Base-by-base conservation (phyloP, 2,888 invertebrate species). In the Acrocera orbiculus region DNA sequence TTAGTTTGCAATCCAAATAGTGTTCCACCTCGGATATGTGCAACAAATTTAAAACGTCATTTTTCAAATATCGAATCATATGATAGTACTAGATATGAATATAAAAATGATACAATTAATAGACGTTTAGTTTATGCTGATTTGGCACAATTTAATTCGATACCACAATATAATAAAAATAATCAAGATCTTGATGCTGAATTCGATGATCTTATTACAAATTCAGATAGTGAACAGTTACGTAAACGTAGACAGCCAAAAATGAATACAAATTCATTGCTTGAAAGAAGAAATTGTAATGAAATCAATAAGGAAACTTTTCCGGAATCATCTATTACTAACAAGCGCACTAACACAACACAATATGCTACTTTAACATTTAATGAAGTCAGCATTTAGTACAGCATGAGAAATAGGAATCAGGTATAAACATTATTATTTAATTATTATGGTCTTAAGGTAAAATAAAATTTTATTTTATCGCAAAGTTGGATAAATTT, bases 331-430 rank as follows among this genome's bases (percentile, higher is more conserved):
- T 35, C 36, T 15, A 30, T 34, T 38, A 42, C 36, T 30, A 38
- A 32, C 38, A 58, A 61, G 50, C 54, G 56, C 42, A n/a, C n/a
- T n/a, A n/a, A n/a, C n/a, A 56, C 62, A 57, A 68, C 70, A 50
- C 70, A 73, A 54, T 73, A 73, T 53, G 67, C 72, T 36, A 70
- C 73, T 48, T 61, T 73, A 47, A 70, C 69, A 55, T 74, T 73
- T 58, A 69, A 71, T 53, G 73, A 73, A 53, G 66, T 73, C 44
- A 47, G 44, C 37, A 46, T 50, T 32, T 50, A 47, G 42, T n/a
- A n/a, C n/a, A n/a, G n/a, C n/a, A n/a, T n/a, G n/a, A n/a, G n/a
- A n/a, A n/a, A n/a, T n/a, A n/a, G n/a, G n/a, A n/a, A n/a, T n/a
- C n/a, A n/a, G n/a, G n/a, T n/a, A n/a, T n/a, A n/a, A n/a, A n/a